Evolutionary conservation across 2,113 vertebrate species (phyloP), one percentile per base, ranked within the genome.

Genomic region (Pseudorectes ferrugineus): DNA sequence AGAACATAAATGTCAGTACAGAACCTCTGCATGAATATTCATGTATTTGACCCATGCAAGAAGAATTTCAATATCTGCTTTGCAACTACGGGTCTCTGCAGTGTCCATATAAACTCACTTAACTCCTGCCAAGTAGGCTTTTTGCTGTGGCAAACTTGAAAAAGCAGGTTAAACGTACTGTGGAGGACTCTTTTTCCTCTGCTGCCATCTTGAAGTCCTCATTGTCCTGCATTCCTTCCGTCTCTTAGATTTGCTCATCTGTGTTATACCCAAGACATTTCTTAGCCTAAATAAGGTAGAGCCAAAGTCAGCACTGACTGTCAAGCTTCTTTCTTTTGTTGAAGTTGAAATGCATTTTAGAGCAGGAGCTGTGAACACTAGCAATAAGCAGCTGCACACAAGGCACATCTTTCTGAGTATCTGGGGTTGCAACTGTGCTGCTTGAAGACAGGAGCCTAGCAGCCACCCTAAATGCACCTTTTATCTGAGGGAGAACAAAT

Each of bases 101-200:
- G 22, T 12, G 2, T 48, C 11, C 28, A 9, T 57, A n/a, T 65
- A 83, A 91, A 25, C 28, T 66, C 42, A 49, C 17, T 84, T 86
- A 66, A 66, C 43, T 73, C 45, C 36, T 70, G 14, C 14, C 42
- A 48, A 66, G 40, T 23, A 57, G 97, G 74, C 98, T 98, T 82
- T 99, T 98, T 91, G 98, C 98, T 88, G 97, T 97, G 58, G 98
- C 98, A 96, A 99, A 96, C 98, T 98, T 98, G 38, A 98, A 98
- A 94, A 99, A 99, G 97, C 67, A 99, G 96, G 88, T 98, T 97
- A 92, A 99, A 98, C 6, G 96, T 99, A 54, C 98, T 98, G n/a
- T 98, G 98, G 61, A 99, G 96, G 96, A 98, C 18, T 95, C 98
- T 91, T 99, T 98, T 86, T 99, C 98, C 8, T 98, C 98, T 3